Evolutionary conservation across 2,797 vertebrate genomes (phyloP), one percentile per base, ranked within the genome.

Genomic region (Siniperca scherzeri): DNA sequence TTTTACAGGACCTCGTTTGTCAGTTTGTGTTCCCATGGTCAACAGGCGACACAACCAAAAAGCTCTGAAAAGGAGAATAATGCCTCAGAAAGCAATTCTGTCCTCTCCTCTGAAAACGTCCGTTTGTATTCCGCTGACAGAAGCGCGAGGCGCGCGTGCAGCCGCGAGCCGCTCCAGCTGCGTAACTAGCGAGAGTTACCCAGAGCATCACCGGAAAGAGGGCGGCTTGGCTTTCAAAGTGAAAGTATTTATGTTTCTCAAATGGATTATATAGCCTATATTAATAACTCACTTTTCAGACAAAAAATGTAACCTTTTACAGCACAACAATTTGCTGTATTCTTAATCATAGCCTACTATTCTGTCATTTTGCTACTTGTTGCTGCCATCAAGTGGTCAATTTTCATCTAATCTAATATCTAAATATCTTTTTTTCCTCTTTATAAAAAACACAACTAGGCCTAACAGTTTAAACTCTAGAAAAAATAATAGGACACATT

Each of bases 91-190:
- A 78, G 61, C 77, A 38, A 17, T 11, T 52, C 1, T 19, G 70
- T 65, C 68, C 62, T 74, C 80, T 73, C 68, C 65, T 68, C 60
- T 16, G 27, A 33, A 86, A 67, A 61, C 77, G 56, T 74, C 83
- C 82, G 88, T 88, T 84, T 86, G 87, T 78, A 80, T 82, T 87
- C 87, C 81, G 70, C 83, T 80, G 87, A 80, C 74, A 83, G 85
- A 50, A 53, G 88, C 87, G 86, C 84, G 70, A 75, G 87, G 80
- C 87, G 91, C 90, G 89, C 85, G 91, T 87, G 88, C 88, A 62
- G 81, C 87, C 74, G 82, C 85, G 52, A 91, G 89, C 85, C 56
- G 76, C 84, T 91, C 88, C 91, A 88, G 87, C 82, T 92, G 91
- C 71, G 89, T 80, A 4, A 50, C 14, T 0, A 1, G 42, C 86